Evolutionary conservation across 1,140 invertebrate species (phyloP), one percentile per base, ranked within the genome.

Genomic region (Drosophila biarmipes): DNA sequence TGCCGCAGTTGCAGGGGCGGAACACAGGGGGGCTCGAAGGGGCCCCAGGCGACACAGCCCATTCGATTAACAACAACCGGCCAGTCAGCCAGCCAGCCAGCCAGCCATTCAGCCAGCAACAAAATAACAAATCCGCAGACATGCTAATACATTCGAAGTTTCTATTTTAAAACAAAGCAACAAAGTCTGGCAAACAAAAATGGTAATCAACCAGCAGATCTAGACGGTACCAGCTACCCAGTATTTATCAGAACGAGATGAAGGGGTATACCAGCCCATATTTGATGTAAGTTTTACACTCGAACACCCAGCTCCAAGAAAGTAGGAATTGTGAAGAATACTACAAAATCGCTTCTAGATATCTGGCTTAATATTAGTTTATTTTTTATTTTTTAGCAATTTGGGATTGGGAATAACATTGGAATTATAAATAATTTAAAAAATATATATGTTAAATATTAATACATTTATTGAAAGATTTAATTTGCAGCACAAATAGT

Each of bases 91-190:
- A 66, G 62, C 61, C 31, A 46, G 54, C 58, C 62, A 57, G 62
- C 62, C 62, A 66, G 62, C 61, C 31, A 46, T 54, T 53, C 62
- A 66, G 62, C 61, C 31, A 46, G 54, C 58, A 58, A 61, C 58
- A 62, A 66, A 66, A 66, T 66, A 63, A 63, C 67, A 69, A 78
- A 64, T 75, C 63, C 81, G 63, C 78, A 81, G 79, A 81, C 73
- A 51, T 72, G 79, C 73, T 82, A 82, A 81, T 81, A 81, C 57
- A 73, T 78, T 81, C 57, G 53, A 64, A 56, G 79, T 55, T 57
- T 58, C 75, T 81, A 81, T 84, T 84, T 81, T 78, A 84, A 81
- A 81, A 78, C 57, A 78, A 73, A 78, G 54, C 67, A 75, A 56
- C 45, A 72, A 56, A 63, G 31, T 54, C 57, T 63, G 42, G 49